Evolutionary conservation across 2,888 invertebrate genomes (phyloP), one percentile per base, ranked within the genome.

Genomic region (Drosophila helvetica): DNA sequence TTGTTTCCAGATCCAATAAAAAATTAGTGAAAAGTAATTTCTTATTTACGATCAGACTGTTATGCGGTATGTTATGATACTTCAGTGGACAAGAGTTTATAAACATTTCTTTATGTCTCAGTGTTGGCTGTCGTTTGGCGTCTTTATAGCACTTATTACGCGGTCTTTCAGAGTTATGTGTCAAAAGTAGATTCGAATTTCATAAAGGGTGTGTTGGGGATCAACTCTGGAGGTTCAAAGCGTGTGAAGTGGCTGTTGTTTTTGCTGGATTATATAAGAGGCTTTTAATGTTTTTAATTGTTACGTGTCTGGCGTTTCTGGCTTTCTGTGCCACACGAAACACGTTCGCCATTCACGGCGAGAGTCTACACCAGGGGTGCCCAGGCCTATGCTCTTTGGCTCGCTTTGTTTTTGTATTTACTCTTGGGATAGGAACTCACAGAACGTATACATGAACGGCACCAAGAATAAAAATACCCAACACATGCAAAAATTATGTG

Each of bases 271-370:
- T 87, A 80, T 85, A 77, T 85, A 80, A 81, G 74, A 63, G 47
- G 76, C 79, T 82, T 85, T 87, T 85, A 81, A 65, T 68, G 63
- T 61, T 82, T 84, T 87, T 87, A 84, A 87, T 87, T 87, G 79
- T 86, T 83, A 83, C 82, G 87, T 71, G 55, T 74, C 68, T 70
- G n/a, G 64, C 66, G 66, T 62, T 22, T 22, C 22, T 22, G 22
- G 69, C 55, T 50, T 62, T 68, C 53, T 69, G 58, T 80, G 85
- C 74, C 78, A 75, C 78, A 46, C 15, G 50, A 45, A 64, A 33
- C 38, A 15, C 38, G 38, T 38, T 38, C 38, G n/a, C 1, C 38
- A 38, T 15, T n/a, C 38, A 38, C 1, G 6, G 38, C 6, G 38
- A 38, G 38, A n/a, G 38, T 38, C 38, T 38, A n/a, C 15, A 2